Evolutionary conservation across 2,888 invertebrate genomes (phyloP).

Genomic region (Nasonovia ribisnigri): DNA sequence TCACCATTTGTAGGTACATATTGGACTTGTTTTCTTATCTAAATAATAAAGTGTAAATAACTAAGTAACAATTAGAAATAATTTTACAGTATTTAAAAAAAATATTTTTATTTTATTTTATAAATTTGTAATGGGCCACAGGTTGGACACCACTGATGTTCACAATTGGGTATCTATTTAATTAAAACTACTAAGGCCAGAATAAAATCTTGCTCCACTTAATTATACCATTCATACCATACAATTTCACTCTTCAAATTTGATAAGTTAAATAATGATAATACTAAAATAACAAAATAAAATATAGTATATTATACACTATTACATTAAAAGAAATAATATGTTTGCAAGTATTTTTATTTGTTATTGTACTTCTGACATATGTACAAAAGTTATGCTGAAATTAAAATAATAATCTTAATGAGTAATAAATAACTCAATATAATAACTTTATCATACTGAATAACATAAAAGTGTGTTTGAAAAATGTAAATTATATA

Average conservation of each 20-base stretch:
- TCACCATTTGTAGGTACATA: no score
- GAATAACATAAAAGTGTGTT: background rate
- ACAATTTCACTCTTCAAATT: background rate
- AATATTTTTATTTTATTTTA: no score
- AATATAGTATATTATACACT: no score
- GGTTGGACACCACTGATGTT: background rate
- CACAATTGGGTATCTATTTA: background rate
- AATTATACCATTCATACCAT: background rate
- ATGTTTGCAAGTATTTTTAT: conserved; percentile 25
- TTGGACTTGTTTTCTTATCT: no score
- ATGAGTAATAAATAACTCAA: background rate
- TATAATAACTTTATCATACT: background rate
- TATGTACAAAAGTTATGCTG: background rate
- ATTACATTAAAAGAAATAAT: background rate
- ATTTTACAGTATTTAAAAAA: no score
- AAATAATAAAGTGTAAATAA: no score
- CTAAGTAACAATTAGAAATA: no score
- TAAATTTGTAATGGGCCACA: no score
- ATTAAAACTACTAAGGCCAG: background rate
- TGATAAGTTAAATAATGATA: background rate
- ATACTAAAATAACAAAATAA: background rate
- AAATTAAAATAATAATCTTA: background rate
- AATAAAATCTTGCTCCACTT: background rate
- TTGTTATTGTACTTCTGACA: no score
- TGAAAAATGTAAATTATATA: no score